Base-by-base conservation (phyloP, 2,888 invertebrate species). In the Bellardia pandia region DNA sequence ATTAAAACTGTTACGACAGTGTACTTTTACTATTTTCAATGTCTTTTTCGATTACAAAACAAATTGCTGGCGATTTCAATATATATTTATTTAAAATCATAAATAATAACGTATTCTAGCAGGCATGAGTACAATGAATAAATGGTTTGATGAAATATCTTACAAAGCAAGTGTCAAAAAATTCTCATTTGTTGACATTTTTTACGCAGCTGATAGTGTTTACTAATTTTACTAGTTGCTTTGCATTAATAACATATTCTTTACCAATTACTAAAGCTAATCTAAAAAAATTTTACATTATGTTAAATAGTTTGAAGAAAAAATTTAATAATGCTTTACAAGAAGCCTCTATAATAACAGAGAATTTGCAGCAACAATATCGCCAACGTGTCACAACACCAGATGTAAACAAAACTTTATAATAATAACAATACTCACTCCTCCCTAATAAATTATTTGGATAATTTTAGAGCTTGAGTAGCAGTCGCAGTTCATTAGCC, bases 271-370 rank as follows among this genome's bases (percentile, higher is more conserved):
- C 3, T 13, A 5, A 3, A 64, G 7, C 6, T 16, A 64, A 60
- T 11, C 23, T 13, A 30, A 69, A 16, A 42, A 33, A 72, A 40
- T 72, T 58, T 40, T 0, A 6, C 33, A 88, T 9, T 68, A 94
- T 94, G 94, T 93, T 95, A 89, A 94, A 93, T 76, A 94, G 91
- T 88, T 89, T 95, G 2, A 93, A 93, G 74, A 94, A 94, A 88
- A 94, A 94, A 89, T 90, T 95, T 30, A 94, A 92, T 88, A 93
- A 92, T 87, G 94, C 94, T 13, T 83, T 93, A 4, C 94, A 94
- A 83, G 94, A 94, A 88, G 94, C 94, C 81, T 91, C 94, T 9
- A 91, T 91, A 8, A 91, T 93, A 2, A 91, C 93, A 0, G 93
- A 93, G 80, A 93, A 90, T 71, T 86, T 93, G 16, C 93, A 93